A percentile compares a stretch with the other conserved stretches of the same genome.
phyloP scores from a whole-genome alignment of 2,888 invertebrate species.

The Folsomia manolachei region DNA sequence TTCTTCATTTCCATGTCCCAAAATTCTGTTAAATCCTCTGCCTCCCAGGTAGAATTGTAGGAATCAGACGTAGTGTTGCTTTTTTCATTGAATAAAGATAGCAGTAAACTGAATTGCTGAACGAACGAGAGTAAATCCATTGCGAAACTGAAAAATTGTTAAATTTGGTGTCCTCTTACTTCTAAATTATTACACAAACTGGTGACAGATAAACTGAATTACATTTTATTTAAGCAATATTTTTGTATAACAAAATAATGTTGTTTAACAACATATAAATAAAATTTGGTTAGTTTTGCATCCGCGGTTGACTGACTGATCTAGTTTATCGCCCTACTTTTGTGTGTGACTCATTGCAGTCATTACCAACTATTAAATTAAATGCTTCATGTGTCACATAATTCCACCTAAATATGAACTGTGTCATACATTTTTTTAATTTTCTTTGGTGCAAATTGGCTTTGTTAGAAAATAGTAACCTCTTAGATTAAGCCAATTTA shows the following conservation, averaged over 20 bases:
- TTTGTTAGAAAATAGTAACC: not conserved
- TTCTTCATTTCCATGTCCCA: not conserved
- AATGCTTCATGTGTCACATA: not conserved
- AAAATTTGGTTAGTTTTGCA: too few relatives aligned
- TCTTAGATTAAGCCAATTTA: not conserved
- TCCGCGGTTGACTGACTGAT: not conserved
- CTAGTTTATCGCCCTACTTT: not conserved
- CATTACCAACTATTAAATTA: not conserved
- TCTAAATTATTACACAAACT: not conserved
- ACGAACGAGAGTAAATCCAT: not conserved
- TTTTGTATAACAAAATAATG: not conserved
- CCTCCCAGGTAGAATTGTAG: not conserved
- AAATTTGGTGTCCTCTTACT: not conserved
- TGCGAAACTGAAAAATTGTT: not conserved
- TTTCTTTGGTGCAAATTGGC: not conserved
- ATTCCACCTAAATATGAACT: not conserved
- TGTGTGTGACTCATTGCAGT: not conserved
- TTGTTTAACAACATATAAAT: not conserved
- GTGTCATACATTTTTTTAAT: too few relatives aligned
- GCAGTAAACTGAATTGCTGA: not conserved
- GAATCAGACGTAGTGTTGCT: not conserved
- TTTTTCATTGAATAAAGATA: not conserved
- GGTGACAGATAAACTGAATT: not conserved
- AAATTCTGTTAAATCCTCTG: not conserved
- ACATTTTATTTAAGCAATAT: not conserved